Evolutionary conservation across 2,888 invertebrate species (phyloP).

Genomic region (Bombylius discolor): DNA sequence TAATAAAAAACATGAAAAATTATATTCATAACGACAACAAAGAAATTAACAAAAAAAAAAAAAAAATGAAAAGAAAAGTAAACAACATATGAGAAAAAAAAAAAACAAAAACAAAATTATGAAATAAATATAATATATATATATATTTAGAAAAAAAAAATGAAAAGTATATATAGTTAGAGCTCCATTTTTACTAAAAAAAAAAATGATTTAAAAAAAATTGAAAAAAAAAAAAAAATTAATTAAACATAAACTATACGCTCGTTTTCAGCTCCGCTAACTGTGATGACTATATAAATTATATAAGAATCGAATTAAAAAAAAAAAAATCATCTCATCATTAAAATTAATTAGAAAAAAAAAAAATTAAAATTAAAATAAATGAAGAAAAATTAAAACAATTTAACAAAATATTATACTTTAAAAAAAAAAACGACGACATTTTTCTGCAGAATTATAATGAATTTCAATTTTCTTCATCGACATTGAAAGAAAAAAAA

Average conservation of each 20-base stretch:
- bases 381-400: not conserved
- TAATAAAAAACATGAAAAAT: not conserved
- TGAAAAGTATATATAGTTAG: constrained; percentile 4
- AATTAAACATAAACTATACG: not conserved
- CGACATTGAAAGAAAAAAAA: constrained; percentile 11
- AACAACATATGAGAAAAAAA: not conserved
- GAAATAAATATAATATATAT: too few species aligned
- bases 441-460: constrained; percentile 16
- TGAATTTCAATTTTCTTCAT: constrained; percentile 17
- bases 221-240: constrained; percentile 12
- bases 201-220: constrained; percentile 13
- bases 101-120: constrained; percentile 1
- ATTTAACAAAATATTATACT: constrained; percentile 10
- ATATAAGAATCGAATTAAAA: constrained; percentile 32
- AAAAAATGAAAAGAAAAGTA: not conserved
- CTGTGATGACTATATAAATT: constrained; percentile 36
- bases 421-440: constrained; percentile 18
- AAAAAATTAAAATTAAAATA: constrained; percentile 6
- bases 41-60: too few species aligned
- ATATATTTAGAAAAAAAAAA: not conserved
- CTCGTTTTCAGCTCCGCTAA: constrained; percentile 36
- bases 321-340: constrained; percentile 20
- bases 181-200: constrained; percentile 1
- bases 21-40: not conserved
- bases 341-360: constrained; percentile 1